Evolutionary conservation across 1,140 invertebrate genomes (phyloP).

Genomic region (Mizuhopecten yessoensis): DNA sequence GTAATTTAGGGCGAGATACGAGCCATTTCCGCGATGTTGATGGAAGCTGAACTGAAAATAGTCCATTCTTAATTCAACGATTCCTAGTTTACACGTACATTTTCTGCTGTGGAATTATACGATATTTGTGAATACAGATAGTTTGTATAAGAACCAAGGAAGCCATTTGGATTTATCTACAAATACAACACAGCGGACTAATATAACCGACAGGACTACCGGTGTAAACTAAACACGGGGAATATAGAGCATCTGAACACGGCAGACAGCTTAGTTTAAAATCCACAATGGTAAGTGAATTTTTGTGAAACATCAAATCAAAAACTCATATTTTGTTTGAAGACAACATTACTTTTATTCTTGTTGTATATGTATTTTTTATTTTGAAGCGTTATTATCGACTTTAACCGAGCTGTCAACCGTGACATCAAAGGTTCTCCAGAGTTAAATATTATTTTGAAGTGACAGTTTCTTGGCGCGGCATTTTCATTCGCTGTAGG

Average conservation of each 20-base stretch:
- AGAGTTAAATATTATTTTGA: too few relatives aligned
- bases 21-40: conserved; percentile 48
- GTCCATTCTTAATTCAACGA: conserved; percentile 13
- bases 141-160: background rate
- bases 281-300: background rate
- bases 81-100: conserved; percentile 14
- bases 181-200: conserved; percentile 5
- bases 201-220: conserved; percentile 1
- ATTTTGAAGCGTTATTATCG: background rate
- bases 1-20: conserved; percentile 45
- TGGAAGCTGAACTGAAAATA: conserved; percentile 47
- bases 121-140: background rate
- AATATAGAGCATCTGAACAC: conserved; percentile 26
- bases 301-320: conserved; percentile 1
- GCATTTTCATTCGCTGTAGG: too few relatives aligned
- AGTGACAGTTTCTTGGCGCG: too few relatives aligned
- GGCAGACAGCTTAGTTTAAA: conserved; percentile 5
- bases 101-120: conserved; percentile 11
- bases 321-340: background rate
- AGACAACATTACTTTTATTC: background rate
- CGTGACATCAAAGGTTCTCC: too few relatives aligned
- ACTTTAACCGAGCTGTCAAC: background rate
- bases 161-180: conserved; percentile 14
- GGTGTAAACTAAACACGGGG: conserved; percentile 34
- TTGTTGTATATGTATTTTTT: background rate